Evolutionary conservation across 2,113 vertebrate genomes (phyloP).

Genomic region (Nycticryphes semicollaris): DNA sequence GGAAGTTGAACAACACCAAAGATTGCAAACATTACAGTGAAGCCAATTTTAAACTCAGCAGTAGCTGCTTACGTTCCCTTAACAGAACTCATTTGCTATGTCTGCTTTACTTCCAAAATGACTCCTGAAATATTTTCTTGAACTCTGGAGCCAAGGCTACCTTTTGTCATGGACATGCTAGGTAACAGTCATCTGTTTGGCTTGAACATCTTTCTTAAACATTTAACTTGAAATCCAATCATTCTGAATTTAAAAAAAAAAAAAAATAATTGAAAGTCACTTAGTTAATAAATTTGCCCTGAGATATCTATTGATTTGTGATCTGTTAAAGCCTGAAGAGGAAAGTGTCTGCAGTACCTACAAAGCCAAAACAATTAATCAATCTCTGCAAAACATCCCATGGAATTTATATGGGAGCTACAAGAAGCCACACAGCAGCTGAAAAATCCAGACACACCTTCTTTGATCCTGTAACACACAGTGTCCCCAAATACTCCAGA

Average conservation of each 20-base stretch:
- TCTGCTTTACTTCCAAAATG: neutral
- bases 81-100: neutral
- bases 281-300: neutral
- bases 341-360: neutral
- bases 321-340: neutral
- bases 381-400: constrained; percentile 16
- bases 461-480: neutral
- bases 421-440: neutral
- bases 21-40: neutral
- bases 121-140: neutral
- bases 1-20: neutral
- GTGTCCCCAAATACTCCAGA: neutral
- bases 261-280: neutral
- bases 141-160: neutral
- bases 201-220: neutral
- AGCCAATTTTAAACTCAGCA: neutral
- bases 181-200: neutral
- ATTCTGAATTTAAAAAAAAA: neutral
- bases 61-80: neutral
- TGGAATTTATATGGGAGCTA: neutral
- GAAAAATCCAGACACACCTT: neutral
- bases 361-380: neutral
- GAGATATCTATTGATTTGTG: neutral
- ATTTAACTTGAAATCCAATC: neutral
- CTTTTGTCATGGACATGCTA: neutral